These are phyloP conservation scores for Loriculus beryllinus DNA, from an alignment of 2,797 vertebrate species.

Conservation along the genomic window DNA sequence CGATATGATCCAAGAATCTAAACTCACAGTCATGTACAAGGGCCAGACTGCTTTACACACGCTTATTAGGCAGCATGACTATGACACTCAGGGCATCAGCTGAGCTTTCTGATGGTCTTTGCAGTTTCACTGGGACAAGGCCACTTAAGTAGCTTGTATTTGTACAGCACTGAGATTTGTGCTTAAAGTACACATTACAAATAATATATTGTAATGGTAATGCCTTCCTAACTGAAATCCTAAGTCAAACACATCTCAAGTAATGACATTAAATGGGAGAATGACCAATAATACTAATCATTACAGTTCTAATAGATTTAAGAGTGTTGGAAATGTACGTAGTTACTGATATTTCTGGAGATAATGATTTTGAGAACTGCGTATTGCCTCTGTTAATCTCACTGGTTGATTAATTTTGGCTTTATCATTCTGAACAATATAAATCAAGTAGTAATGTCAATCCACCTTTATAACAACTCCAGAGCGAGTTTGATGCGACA, in stretches of 20 bases:
- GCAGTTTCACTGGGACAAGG: neutral
- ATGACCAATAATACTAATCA: neutral
- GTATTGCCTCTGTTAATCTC: neutral
- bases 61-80: neutral
- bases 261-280: neutral
- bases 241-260: neutral
- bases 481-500: neutral
- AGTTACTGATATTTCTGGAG: neutral
- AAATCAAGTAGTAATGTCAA: neutral
- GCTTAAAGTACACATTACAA: neutral
- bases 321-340: neutral
- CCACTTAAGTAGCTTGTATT: neutral
- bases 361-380: neutral
- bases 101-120: neutral
- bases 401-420: neutral
- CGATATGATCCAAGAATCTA: neutral
- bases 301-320: neutral
- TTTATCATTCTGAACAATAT: neutral
- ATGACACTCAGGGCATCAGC: neutral
- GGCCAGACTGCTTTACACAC: neutral
- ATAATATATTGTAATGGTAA: neutral
- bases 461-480: neutral
- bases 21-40: neutral
- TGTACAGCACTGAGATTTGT: neutral
- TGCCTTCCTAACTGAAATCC: neutral